Conservation (phyloP, 2,797 vertebrate species). For the Enteromius trimaculatus region DNA sequence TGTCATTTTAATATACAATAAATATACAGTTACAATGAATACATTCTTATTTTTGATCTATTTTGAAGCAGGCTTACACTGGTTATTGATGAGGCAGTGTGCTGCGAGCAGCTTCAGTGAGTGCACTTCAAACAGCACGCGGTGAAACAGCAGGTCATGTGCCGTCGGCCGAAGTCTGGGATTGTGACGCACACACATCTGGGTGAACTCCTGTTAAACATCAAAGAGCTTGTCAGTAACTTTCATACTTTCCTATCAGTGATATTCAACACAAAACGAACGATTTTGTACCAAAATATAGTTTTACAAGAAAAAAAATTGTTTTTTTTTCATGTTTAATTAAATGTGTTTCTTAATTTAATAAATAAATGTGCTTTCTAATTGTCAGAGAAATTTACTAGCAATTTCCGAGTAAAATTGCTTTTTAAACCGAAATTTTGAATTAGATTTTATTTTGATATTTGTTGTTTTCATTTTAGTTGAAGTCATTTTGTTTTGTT, state of each 20-base stretch:
- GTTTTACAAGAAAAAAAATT: neutral
- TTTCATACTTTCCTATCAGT: no score
- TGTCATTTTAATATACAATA: no score
- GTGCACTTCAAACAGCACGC: conserved; percentile 94
- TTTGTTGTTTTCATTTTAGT: neutral
- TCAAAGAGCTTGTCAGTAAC: neutral
- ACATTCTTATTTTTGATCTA: neutral
- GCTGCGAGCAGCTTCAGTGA: conserved; percentile 94
- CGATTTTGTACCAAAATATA: no score
- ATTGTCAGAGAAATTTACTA: no score
- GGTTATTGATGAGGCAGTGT: conserved; percentile 95
- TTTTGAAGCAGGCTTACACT: conserved; percentile 82
- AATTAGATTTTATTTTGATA: neutral
- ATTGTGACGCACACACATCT: conserved; percentile 87
- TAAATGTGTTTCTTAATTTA: neutral
- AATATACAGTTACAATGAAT: neutral
- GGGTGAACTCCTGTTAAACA: conserved; percentile 89
- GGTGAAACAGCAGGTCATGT: conserved; percentile 93
- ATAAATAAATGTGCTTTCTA: no score
- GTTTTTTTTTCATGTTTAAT: neutral
- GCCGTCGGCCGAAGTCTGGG: conserved; percentile 85
- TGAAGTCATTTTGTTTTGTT: neutral
- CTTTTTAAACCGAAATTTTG: neutral
- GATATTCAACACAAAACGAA: neutral
- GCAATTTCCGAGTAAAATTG: neutral